Evolutionary conservation across 2,888 invertebrate genomes (phyloP).

Genomic region (Ochropacha duplaris): DNA sequence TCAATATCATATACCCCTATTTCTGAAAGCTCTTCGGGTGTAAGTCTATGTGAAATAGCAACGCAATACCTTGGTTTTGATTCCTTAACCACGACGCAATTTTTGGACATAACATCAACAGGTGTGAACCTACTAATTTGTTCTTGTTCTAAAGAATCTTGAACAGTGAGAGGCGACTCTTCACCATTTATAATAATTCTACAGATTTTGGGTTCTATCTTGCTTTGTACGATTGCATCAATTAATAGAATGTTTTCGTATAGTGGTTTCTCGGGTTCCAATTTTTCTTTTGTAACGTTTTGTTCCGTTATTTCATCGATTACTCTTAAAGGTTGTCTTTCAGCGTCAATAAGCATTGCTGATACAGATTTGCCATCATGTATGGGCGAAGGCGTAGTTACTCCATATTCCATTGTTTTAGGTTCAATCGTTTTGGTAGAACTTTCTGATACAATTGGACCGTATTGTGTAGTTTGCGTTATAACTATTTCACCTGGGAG

Average conservation of each 20-base stretch:
- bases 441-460: conserved; percentile 40
- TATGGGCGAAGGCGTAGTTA: conserved; percentile 24
- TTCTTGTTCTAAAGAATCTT: conserved; percentile 87
- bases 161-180: conserved; percentile 85
- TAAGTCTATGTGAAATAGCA: conserved; percentile 84
- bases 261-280: conserved; percentile 50
- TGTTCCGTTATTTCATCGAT: conserved; percentile 79
- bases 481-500: conserved; percentile 31
- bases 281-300: conserved; percentile 63
- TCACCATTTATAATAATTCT: conserved; percentile 84
- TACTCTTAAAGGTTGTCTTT: conserved; percentile 68
- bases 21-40: conserved; percentile 87
- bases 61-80: conserved; percentile 78
- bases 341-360: conserved; percentile 70
- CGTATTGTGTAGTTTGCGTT: conserved; percentile 38
- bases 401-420: conserved; percentile 33
- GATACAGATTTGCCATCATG: conserved; percentile 62
- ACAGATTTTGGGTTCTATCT: conserved; percentile 86
- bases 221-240: conserved; percentile 85
- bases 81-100: conserved; percentile 83
- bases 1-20: conserved; percentile 90
- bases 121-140: conserved; percentile 86
- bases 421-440: conserved; percentile 34
- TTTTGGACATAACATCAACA: conserved; percentile 86
- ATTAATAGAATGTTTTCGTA: conserved; percentile 80